Evolutionary conservation across 1,140 invertebrate species (phyloP).

Genomic region (Macrobrachium rosenbergii): DNA sequence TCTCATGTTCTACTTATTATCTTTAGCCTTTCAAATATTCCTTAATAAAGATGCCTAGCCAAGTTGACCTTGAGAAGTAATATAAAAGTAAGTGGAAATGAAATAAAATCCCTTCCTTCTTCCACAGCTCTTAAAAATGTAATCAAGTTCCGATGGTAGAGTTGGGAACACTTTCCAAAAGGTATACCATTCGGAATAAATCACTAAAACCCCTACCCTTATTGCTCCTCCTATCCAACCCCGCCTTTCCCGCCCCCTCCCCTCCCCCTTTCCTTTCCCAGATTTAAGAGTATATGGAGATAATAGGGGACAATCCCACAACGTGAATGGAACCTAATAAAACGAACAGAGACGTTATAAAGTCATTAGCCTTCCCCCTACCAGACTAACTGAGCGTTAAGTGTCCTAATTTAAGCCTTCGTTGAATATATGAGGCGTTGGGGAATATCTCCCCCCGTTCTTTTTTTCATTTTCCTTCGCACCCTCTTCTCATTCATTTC

Average conservation of each 20-base stretch:
- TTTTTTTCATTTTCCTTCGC: conserved; percentile 1
- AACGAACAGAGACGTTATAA: conserved; percentile 47
- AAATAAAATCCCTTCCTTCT: no score
- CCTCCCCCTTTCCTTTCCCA: background rate
- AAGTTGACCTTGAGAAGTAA: no score
- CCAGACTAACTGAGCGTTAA: conserved; percentile 41
- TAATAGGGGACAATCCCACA: no score
- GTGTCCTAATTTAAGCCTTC: conserved; percentile 45
- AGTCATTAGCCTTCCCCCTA: conserved; percentile 35
- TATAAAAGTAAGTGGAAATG: no score
- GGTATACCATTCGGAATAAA: background rate
- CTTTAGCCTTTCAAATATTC: no score
- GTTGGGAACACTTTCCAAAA: no score
- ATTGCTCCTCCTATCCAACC: background rate
- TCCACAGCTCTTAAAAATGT: no score
- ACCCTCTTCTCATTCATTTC: conserved; percentile 26
- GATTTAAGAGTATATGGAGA: background rate
- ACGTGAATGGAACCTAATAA: background rate
- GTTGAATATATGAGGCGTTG: conserved; percentile 44
- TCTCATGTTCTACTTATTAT: no score
- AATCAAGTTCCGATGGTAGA: no score
- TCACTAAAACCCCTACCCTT: no score
- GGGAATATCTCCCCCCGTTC: no score
- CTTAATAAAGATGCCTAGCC: no score
- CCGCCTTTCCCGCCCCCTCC: background rate